Conservation (phyloP, 2,888 invertebrate species). For the Xylocampa areola region DNA sequence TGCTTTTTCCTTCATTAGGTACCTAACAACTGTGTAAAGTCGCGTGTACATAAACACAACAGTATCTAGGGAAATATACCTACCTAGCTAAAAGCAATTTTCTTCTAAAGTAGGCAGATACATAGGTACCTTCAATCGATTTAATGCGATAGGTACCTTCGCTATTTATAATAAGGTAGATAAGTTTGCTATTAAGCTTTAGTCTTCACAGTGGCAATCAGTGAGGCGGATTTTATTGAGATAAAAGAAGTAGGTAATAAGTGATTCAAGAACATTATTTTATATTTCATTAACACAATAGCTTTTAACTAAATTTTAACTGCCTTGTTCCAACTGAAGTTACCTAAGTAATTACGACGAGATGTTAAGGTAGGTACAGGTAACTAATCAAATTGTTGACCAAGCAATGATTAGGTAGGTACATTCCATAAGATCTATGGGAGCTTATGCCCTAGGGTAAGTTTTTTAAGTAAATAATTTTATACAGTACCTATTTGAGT, state of each 20-base stretch:
- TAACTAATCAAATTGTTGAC: conserved; percentile 18
- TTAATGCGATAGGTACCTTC: no score
- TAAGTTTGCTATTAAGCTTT: no score
- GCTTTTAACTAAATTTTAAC: conserved; percentile 43
- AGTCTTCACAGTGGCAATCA: not conserved
- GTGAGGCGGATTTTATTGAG: conserved; percentile 40
- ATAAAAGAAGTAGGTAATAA: conserved; percentile 18
- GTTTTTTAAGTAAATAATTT: no score
- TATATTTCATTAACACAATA: conserved; percentile 33
- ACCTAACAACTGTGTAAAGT: no score
- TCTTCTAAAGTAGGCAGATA: no score
- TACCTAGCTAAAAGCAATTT: no score
- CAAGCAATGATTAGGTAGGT: conserved; percentile 10
- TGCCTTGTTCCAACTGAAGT: conserved; percentile 27
- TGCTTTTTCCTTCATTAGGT: no score
- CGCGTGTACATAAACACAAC: no score
- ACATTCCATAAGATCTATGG: conserved; percentile 3
- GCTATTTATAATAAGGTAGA: no score
- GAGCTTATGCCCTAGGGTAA: conserved; percentile 1
- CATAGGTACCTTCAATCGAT: no score
- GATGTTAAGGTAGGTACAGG: conserved; percentile 15
- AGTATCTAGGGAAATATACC: no score
- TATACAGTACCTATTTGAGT: no score
- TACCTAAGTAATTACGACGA: conserved; percentile 30
- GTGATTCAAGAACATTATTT: conserved; percentile 16